Evolutionary conservation across 1,140 invertebrate genomes (phyloP).

Genomic region (Anthonomus grandis): DNA sequence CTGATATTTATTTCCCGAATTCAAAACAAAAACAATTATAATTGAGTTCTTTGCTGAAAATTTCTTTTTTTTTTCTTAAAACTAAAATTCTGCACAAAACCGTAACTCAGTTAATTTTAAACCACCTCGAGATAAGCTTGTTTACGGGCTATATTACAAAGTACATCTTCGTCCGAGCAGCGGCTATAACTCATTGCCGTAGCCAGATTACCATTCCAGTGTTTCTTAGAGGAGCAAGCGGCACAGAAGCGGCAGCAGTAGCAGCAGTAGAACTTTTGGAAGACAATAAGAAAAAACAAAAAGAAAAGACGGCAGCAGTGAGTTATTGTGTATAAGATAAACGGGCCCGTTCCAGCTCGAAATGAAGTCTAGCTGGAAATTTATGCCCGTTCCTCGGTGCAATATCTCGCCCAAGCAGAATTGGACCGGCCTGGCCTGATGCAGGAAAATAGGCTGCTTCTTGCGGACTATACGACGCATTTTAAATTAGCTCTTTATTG

Average conservation of each 20-base stretch:
- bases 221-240: conserved; percentile 38
- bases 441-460: conserved; percentile 44
- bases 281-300: conserved; percentile 48
- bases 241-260: no score
- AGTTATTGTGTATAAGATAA: conserved; percentile 51
- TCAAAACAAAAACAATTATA: no score
- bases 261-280: conserved; percentile 42
- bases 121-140: conserved; percentile 19
- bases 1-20: no score
- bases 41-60: no score
- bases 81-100: no score
- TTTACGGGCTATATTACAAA: conserved; percentile 17
- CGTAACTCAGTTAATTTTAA: no score
- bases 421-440: conserved; percentile 42
- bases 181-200: conserved; percentile 44
- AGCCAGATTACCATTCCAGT: conserved; percentile 46
- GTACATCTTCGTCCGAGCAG: conserved; percentile 18
- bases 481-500: conserved; percentile 49
- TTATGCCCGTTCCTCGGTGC: conserved; percentile 41
- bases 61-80: no score
- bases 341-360: conserved; percentile 49
- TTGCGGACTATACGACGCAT: conserved; percentile 39
- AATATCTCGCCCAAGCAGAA: conserved; percentile 49
- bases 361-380: conserved; percentile 51
- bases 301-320: conserved; percentile 46